Evolutionary conservation across 2,113 vertebrate genomes (phyloP), one percentile per base, ranked within the genome.

Genomic region (Triplophysa rosa): DNA sequence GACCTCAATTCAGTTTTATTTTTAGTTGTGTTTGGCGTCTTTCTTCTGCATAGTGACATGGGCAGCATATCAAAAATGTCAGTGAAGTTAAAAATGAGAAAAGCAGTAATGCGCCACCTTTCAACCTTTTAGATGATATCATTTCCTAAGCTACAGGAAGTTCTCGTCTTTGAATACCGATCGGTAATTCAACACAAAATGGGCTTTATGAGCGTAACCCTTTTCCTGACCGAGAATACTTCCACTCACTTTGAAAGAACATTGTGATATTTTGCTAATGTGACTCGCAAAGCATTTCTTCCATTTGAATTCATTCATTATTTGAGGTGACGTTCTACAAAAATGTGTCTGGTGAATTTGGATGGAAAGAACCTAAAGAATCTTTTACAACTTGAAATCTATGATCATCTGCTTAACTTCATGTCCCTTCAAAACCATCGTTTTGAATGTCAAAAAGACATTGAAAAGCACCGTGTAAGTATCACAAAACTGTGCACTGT

Each of bases 111-210:
- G 82, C 84, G 86, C 87, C 85, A 84, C 45, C 40, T 59, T 67
- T 68, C 71, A 87, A 90, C 91, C 90, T 91, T 86, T 75, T 87
- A 26, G 73, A 88, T 82, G 64, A 78, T 80, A 86, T 77, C 82
- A 61, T 84, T 77, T 82, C 80, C 84, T 85, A 67, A 79, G 24
- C 75, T 84, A 86, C 87, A 89, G 88, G 90, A 92, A 90, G 82
- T 83, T 83, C 71, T 84, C 81, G 85, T 79, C 88, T 85, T 84
- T 83, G 90, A 89, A 90, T 90, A 85, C 90, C 86, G 86, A 90
- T 91, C 84, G 45, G 23, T 21, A 65, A 87, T 59, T 72, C 78
- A 49, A 80, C 77, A 67, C 52, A 24, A 12, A 49, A 61, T 75
- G 19, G 76, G 59, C 58, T 80, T 81, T 65, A 5, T 80, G 82